Base-by-base conservation (phyloP, 2,113 vertebrate genomes). In the Miniopterus natalensis region DNA sequence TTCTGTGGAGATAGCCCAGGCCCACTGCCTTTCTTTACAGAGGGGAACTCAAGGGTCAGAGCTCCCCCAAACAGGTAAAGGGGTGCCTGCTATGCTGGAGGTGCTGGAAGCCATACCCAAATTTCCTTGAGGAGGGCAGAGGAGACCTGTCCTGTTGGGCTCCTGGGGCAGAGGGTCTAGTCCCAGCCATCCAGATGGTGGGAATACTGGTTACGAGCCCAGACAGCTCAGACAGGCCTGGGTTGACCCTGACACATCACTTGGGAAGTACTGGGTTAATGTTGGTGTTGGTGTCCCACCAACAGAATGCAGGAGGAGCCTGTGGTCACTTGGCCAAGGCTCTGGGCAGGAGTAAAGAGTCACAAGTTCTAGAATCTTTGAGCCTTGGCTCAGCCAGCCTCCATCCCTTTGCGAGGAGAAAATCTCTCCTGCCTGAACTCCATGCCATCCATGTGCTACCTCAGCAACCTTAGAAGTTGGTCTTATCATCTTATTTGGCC, bases 211-310 rank as follows among this genome's bases (percentile, higher is more conserved):
- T 53, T 65, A 29, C 1, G 8, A 77, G 27, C 2, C 18, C 12
- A 63, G 75, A 55, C 2, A 0, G 40, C n/a, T 61, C 40, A 36
- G 29, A 29, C 49, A 73, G 12, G 13, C 23, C 8, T 3, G 49
- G 59, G 15, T 36, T 0, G 1, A 57, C 10, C 47, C 20, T 1
- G 2, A n/a, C 1, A 11, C 3, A 2, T 18, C 55, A 12, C 31
- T 68, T n/a, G 23, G 74, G 49, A 74, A 73, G 70, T 3, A 4
- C 29, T 9, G 21, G 57, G 11, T 66, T 59, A 23, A 55, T 2
- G 21, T 14, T 20, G 4, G 15, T 42, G 6, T n/a, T 47, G 5
- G 15, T 70, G 47, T 65, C 8, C 8, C 20, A 27, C 21, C 6
- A 11, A 11, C 15, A 27, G 20, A 31, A 4, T 42, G 12, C 47